These are phyloP conservation scores for Lethenteron camtschaticum DNA, from an alignment of 2,113 vertebrate genomes.

Conservation along the genomic window DNA sequence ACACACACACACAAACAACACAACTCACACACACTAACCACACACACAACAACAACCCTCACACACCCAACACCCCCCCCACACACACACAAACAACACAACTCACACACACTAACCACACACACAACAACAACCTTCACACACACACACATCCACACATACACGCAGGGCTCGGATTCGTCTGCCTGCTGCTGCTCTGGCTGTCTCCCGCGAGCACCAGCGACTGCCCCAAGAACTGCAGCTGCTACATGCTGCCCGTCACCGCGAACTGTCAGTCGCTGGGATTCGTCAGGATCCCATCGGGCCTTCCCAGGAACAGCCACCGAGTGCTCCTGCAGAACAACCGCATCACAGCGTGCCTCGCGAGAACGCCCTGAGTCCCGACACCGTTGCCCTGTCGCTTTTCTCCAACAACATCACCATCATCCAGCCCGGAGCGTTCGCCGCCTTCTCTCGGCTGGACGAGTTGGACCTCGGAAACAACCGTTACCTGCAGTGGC, in stretches of 20 bases:
- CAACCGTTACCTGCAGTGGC: slow-evolving; percentile 52
- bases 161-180: neutral
- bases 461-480: slow-evolving; percentile 94
- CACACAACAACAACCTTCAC: neutral
- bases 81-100: neutral
- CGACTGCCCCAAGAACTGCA: slow-evolving; percentile 60
- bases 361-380: slow-evolving; percentile 64
- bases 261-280: slow-evolving; percentile 94
- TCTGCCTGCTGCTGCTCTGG: slow-evolving; percentile 57
- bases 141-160: neutral
- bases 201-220: slow-evolving; percentile 34
- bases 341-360: slow-evolving; percentile 70
- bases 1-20: neutral
- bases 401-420: slow-evolving; percentile 96
- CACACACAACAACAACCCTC: too few species aligned
- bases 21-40: neutral
- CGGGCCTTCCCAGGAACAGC: slow-evolving; percentile 68
- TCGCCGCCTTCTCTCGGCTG: slow-evolving; percentile 60
- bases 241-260: slow-evolving; percentile 83
- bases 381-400: slow-evolving; percentile 70
- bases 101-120: neutral
- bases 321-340: slow-evolving; percentile 89
- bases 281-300: slow-evolving; percentile 61
- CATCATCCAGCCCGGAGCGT: slow-evolving; percentile 67
- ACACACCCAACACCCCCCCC: too few species aligned